These are phyloP conservation scores for Aporophyla nigra DNA, from an alignment of 2,888 invertebrate species.

Conservation along the genomic window DNA sequence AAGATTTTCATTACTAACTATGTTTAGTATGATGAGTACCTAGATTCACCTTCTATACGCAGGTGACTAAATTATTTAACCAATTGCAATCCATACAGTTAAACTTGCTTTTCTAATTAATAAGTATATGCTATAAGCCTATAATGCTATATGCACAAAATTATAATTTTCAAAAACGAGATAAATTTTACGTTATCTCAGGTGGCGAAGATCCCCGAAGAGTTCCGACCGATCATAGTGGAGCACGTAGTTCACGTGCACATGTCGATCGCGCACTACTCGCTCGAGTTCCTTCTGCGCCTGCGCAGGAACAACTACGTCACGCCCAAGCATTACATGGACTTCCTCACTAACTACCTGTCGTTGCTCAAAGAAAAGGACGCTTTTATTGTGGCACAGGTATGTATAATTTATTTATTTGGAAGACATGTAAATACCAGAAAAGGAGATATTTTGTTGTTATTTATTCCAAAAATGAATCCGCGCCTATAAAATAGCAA, in stretches of 20 bases:
- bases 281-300: conserved; percentile 93
- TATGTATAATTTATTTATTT: conserved; percentile 50
- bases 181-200: conserved; percentile 69
- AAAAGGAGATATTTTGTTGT: background rate
- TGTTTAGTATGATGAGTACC: background rate
- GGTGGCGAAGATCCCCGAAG: conserved; percentile 93
- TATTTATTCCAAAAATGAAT: background rate
- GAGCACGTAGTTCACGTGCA: conserved; percentile 97
- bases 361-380: conserved; percentile 94
- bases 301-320: conserved; percentile 96
- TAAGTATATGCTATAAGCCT: background rate
- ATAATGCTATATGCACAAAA: background rate
- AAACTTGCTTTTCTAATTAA: background rate
- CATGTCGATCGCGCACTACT: conserved; percentile 93
- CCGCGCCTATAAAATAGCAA: background rate
- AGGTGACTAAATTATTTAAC: too few relatives aligned
- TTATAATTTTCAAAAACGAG: too few relatives aligned
- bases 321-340: conserved; percentile 97
- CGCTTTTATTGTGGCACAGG: conserved; percentile 90
- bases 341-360: conserved; percentile 95
- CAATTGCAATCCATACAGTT: background rate
- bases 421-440: background rate
- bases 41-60: background rate
- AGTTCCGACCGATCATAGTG: conserved; percentile 93
- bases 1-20: background rate